Conservation (phyloP, 2,113 vertebrate genomes). For the Lophius piscatorius region DNA sequence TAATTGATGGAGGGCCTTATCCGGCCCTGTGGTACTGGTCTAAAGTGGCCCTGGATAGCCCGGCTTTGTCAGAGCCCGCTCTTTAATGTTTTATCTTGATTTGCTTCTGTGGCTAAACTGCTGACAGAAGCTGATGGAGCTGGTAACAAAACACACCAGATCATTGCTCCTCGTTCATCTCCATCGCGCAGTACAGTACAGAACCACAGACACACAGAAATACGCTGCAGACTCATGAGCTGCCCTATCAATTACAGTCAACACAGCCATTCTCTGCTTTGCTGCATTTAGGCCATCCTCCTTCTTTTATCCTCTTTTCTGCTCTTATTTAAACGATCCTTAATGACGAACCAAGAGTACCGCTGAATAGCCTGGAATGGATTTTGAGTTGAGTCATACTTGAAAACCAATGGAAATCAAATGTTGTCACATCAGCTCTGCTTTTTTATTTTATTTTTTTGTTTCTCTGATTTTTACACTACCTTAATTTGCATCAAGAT, state of each 20-base stretch:
- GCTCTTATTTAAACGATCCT: constrained; percentile 57
- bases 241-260: constrained; percentile 21
- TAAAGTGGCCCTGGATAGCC: constrained; percentile 66
- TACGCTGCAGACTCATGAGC: constrained; percentile 18
- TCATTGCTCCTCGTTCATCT: constrained; percentile 29
- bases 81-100: constrained; percentile 66
- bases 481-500: background rate
- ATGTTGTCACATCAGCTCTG: background rate
- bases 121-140: constrained; percentile 40
- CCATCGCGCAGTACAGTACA: constrained; percentile 9
- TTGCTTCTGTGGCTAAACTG: constrained; percentile 49
- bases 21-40: constrained; percentile 64
- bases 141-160: constrained; percentile 22
- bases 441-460: background rate
- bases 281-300: constrained; percentile 14
- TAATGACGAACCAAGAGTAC: too few relatives aligned
- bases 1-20: constrained; percentile 77
- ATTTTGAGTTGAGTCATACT: too few relatives aligned
- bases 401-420: background rate
- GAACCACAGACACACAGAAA: constrained; percentile 16
- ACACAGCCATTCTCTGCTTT: too few relatives aligned
- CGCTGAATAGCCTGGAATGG: too few relatives aligned
- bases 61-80: constrained; percentile 64
- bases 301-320: constrained; percentile 52
- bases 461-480: background rate